A percentile compares a stretch with the other conserved stretches of the same genome.
Conservation (phyloP, 2,888 invertebrate species). For the Luperina testacea region DNA sequence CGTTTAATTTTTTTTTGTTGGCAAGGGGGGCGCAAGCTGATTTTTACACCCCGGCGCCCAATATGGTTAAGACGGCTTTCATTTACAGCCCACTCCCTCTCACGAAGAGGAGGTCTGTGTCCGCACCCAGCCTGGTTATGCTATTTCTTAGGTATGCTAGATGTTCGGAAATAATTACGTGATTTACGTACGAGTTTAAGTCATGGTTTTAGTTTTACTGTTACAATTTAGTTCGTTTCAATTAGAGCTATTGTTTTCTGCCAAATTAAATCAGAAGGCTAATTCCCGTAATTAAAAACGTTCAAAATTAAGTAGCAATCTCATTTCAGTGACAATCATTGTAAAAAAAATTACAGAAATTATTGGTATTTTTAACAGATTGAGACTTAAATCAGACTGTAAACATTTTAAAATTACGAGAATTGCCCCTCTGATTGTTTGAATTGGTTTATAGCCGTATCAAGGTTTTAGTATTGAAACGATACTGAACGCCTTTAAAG, state of each 20-base stretch:
- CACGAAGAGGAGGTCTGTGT: too few species aligned
- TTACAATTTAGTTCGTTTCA: constrained; percentile 17
- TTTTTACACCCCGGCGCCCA: too few species aligned
- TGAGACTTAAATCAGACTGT: background rate
- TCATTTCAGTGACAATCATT: background rate
- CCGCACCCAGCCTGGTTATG: too few species aligned
- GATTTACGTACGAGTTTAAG: constrained; percentile 47
- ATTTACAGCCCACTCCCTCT: too few species aligned
- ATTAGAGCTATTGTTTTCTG: background rate
- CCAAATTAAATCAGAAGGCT: background rate
- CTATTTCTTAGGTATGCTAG: constrained; percentile 22
- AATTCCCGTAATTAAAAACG: too few species aligned
- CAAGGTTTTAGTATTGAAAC: constrained; percentile 10
- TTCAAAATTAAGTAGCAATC: background rate
- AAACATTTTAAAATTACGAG: background rate
- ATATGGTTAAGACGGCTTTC: too few species aligned
- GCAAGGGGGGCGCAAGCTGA: too few species aligned
- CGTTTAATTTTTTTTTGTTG: too few species aligned
- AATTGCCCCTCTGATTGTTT: background rate
- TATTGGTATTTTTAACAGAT: background rate
- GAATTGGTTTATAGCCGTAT: background rate
- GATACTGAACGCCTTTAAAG: background rate
- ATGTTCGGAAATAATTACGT: constrained; percentile 53
- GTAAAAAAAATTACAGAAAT: background rate
- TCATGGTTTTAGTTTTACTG: constrained; percentile 30